Base-by-base conservation (phyloP, 37 sponge, comb jelly and placozoan genomes). In the Axinella damicornis region DNA sequence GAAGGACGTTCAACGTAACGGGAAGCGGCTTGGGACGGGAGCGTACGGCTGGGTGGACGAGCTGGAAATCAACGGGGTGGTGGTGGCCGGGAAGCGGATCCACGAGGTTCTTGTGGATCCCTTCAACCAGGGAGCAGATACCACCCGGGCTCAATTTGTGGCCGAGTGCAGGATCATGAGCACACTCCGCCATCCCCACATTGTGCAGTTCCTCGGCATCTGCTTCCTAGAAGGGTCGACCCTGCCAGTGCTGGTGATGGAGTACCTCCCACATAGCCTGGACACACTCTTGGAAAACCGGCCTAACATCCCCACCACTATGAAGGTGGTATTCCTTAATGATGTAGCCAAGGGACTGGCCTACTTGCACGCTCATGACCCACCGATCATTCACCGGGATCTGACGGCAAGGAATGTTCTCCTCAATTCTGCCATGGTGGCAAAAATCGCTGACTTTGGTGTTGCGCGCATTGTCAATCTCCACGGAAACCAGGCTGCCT, bases 361-460 rank as follows among this genome's bases (percentile, higher is more conserved):
- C 35, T 90, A 90, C 61, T 76, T 90, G 22, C 90, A 90, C 69
- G 74, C n/a, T 36, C 80, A 74, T 39, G 32, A 25, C 15, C 79
- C 84, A 19, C 46, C 85, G 30, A 70, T 90, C 41, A 65, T 80
- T 20, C 90, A 90, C 62, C 79, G 90, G 17, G 86, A 90, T 61
- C 81, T 90, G 16, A 78, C 75, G 5, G 79, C 90, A 14, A 80
- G 65, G 32, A 90, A 84, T 28, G 78, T 90, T 37, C 79, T 84
- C 52, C 53, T 90, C 52, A 84, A 64, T 54, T 41, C 72, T 0
- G 58, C 74, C 22, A 33, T 90, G 59, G 59, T 65, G 24, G 90
- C 85, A 19, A 90, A 90, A 69, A 80, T 90, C 6, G 73, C 85
- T 36, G 90, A 90, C 27, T 90, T 90, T 75, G 90, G 90, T 5